These are phyloP conservation scores for Galerucella nymphaeae DNA, from an alignment of 2,888 invertebrate species.

Conservation along the genomic window DNA sequence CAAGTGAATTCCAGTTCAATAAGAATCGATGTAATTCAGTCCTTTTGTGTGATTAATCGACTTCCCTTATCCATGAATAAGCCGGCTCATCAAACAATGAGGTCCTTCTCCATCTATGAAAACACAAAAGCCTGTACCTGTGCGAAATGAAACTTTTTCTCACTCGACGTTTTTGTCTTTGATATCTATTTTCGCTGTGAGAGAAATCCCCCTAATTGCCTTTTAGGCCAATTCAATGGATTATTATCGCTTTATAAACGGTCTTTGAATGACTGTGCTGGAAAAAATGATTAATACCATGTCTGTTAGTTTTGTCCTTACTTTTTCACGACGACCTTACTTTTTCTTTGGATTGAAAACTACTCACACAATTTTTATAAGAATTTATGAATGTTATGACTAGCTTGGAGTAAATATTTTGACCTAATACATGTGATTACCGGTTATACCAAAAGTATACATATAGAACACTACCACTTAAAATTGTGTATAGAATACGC, in stretches of 20 bases:
- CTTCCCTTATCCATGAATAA: slow-evolving; percentile 44
- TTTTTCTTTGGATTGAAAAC: too few relatives aligned
- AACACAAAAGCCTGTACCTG: slow-evolving; percentile 21
- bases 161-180: slow-evolving; percentile 25
- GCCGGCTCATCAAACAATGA: slow-evolving; percentile 35
- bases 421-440: too few relatives aligned
- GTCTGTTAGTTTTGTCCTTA: too few relatives aligned
- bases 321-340: too few relatives aligned
- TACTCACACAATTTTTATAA: too few relatives aligned
- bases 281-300: background rate
- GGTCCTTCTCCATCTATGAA: too few relatives aligned
- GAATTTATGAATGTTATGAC: too few relatives aligned
- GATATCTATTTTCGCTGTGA: slow-evolving; percentile 19
- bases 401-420: too few relatives aligned
- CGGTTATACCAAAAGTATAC: too few relatives aligned
- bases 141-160: slow-evolving; percentile 26
- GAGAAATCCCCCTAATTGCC: slow-evolving; percentile 13
- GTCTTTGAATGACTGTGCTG: background rate
- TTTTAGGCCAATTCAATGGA: slow-evolving; percentile 16
- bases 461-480: too few relatives aligned
- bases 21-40: slow-evolving; percentile 45
- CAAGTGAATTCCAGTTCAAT: slow-evolving; percentile 38
- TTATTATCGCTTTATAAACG: slow-evolving; percentile 8
- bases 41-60: slow-evolving; percentile 47
- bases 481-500: too few relatives aligned